Base-by-base conservation (phyloP, 2,113 vertebrate species). In the Morone saxatilis region DNA sequence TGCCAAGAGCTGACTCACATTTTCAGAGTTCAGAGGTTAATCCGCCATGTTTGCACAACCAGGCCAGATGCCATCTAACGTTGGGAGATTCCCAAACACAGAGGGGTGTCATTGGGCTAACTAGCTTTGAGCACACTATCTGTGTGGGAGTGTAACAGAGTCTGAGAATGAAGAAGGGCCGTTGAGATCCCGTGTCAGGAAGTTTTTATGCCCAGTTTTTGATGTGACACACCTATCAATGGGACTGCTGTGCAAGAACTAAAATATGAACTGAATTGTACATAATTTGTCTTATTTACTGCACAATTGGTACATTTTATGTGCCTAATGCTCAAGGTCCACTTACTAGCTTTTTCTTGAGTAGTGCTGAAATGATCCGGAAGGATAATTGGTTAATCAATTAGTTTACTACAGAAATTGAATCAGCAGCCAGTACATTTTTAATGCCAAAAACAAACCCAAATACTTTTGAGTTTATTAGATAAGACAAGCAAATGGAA, bases 21-120 rank as follows among this genome's bases (percentile, higher is more conserved):
- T 78, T 67, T 72, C 67, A 75, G 59, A 66, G 86, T 63, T 91
- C 82, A 88, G 68, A 80, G 86, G 84, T 91, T 85, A 81, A 88
- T 88, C 87, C 11, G 22, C 68, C 53, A 31, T 84, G 85, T 92
- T 89, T 88, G 76, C 68, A 85, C 71, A 84, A 14, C 13, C 59
- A 17, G 79, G 71, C 61, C 51, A 83, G 71, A 81, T 59, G 59
- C 68, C 67, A 19, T 61, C 54, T 38, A 3, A 66, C 17, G 8
- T 2, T 22, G 38, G 74, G 66, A 81, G 61, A 53, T 9, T 83
- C 84, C 77, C 84, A 79, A 86, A 86, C 77, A 71, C 86, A 79
- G 71, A 71, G 71, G 53, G 72, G 71, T 71, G 78, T 85, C 72
- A 76, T 1, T 7, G 71, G 53, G 76, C 65, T n/a, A 76, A 84